Conservation (phyloP, 2,888 invertebrate genomes). For the Idaea straminata region DNA sequence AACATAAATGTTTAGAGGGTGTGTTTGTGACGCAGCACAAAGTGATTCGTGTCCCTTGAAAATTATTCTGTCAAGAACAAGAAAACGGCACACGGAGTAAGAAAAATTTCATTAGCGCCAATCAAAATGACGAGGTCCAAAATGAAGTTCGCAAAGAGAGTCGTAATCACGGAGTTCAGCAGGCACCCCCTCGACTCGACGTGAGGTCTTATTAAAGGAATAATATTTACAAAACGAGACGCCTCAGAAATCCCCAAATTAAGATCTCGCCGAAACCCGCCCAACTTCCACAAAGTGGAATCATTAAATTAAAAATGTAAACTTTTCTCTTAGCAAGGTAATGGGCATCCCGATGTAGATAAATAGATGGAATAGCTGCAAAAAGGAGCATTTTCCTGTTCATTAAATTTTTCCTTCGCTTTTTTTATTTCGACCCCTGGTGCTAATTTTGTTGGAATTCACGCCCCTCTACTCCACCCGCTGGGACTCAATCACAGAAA, state of each 20-base stretch:
- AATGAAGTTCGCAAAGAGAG: constrained; percentile 78
- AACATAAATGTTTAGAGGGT: constrained; percentile 67
- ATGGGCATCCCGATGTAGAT: constrained; percentile 81
- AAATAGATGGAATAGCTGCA: constrained; percentile 81
- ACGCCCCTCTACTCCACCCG: constrained; percentile 78
- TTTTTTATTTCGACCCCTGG: constrained; percentile 80
- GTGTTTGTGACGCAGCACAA: constrained; percentile 64
- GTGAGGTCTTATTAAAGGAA: constrained; percentile 81
- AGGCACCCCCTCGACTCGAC: constrained; percentile 76
- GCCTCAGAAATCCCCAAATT: constrained; percentile 81
- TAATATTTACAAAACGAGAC: constrained; percentile 81
- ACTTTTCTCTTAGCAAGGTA: constrained; percentile 82
- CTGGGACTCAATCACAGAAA: constrained; percentile 80
- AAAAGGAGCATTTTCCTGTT: constrained; percentile 82
- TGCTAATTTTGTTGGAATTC: constrained; percentile 82
- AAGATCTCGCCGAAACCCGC: constrained; percentile 80
- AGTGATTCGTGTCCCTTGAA: constrained; percentile 63
- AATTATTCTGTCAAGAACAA: constrained; percentile 78
- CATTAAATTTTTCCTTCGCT: constrained; percentile 81
- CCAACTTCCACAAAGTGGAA: constrained; percentile 81
- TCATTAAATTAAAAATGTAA: constrained; percentile 82
- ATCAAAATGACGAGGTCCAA: constrained; percentile 80
- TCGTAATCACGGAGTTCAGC: constrained; percentile 79
- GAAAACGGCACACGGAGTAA: constrained; percentile 70
- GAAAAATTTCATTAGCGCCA: constrained; percentile 81